Evolutionary conservation across 2,113 vertebrate genomes (phyloP).

Genomic region (Marcusenius ussheri): DNA sequence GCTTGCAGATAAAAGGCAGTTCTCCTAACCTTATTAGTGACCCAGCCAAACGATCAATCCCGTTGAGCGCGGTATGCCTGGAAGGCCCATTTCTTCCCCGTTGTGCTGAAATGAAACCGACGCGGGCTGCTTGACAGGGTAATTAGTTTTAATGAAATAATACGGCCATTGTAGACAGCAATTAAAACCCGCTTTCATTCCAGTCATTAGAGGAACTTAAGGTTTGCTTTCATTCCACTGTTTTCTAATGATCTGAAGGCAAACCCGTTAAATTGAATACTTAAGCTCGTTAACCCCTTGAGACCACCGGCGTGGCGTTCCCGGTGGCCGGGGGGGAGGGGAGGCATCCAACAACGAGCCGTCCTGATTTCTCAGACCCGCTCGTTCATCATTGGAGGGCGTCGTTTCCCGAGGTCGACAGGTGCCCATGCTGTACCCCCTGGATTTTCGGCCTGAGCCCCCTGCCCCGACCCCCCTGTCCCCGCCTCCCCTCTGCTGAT

Average conservation of each 20-base stretch:
- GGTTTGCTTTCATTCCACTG: constrained; percentile 43
- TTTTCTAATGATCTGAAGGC: constrained; percentile 46
- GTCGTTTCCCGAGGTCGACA: background rate
- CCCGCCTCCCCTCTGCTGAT: background rate
- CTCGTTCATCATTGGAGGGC: background rate
- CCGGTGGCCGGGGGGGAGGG: background rate
- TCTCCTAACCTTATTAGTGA: constrained; percentile 30
- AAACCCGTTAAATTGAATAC: constrained; percentile 37
- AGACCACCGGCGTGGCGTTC: constrained; percentile 18
- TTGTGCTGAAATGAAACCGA: constrained; percentile 47
- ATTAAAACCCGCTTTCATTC: constrained; percentile 55
- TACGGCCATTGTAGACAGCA: constrained; percentile 52
- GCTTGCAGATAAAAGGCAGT: constrained; percentile 25
- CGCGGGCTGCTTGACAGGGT: constrained; percentile 45
- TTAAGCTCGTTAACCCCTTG: constrained; percentile 36
- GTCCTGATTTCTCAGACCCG: background rate
- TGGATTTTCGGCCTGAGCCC: background rate
- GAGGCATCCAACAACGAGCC: background rate
- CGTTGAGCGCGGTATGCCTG: constrained; percentile 43
- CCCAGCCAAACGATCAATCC: constrained; percentile 45
- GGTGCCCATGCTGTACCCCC: background rate
- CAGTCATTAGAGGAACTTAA: constrained; percentile 50
- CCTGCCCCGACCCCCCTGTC: background rate
- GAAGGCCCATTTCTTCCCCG: constrained; percentile 46
- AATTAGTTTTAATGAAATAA: constrained; percentile 62